Evolutionary conservation across 2,797 vertebrate species (phyloP).

Genomic region (Coranthus polyacanthus): DNA sequence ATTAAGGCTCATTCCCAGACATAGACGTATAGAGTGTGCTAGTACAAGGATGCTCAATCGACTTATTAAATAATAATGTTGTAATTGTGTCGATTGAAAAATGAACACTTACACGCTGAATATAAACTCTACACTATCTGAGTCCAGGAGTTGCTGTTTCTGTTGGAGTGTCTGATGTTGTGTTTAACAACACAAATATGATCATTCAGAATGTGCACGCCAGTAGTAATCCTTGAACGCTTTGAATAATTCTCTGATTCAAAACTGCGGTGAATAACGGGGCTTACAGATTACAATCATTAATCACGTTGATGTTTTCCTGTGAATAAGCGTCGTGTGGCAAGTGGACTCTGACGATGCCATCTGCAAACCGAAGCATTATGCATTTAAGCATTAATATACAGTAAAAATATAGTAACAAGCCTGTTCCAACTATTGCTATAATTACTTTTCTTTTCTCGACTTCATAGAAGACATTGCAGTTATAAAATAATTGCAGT

Average conservation of each 20-base stretch:
- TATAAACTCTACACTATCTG: not conserved
- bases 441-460: not conserved
- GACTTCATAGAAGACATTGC: not conserved
- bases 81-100: constrained; percentile 13
- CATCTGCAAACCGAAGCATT: not conserved
- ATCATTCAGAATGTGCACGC: rapidly evolving
- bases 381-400: constrained; percentile 2
- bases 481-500: too few relatives aligned
- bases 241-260: constrained; percentile 34
- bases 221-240: constrained; percentile 26
- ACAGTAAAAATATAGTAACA: not conserved
- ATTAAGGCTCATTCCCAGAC: constrained; percentile 57
- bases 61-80: not conserved
- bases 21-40: not conserved
- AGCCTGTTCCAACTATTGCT: not conserved
- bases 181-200: not conserved
- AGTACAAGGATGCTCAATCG: not conserved
- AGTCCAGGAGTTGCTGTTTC: not conserved
- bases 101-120: not conserved
- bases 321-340: constrained; percentile 18
- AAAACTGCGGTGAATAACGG: constrained; percentile 32
- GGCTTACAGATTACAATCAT: constrained; percentile 42
- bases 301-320: constrained; percentile 35
- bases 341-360: not conserved
- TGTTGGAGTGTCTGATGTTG: not conserved